Conservation (phyloP, 2,113 vertebrate species). For the Acanthochromis polyacanthus region DNA sequence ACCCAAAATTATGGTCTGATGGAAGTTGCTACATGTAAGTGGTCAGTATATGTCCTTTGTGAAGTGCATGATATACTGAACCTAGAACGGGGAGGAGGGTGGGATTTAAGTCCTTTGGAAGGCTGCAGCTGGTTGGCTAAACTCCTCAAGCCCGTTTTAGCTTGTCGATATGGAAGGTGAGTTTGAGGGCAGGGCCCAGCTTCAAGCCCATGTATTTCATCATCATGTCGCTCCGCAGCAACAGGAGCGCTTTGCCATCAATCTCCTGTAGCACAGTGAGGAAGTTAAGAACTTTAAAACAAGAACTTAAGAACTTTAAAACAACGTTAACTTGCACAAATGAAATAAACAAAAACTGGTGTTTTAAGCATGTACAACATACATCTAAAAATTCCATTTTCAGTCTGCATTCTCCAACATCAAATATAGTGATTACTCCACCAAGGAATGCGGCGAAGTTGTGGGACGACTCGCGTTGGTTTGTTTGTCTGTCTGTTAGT, state of each 20-base stretch:
- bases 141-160: constrained; percentile 93
- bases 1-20: constrained; percentile 46
- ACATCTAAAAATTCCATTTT: too few species aligned
- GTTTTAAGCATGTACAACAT: too few species aligned
- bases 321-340: constrained; percentile 1
- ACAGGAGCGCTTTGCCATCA: constrained; percentile 92
- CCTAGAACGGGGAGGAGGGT: constrained; percentile 39
- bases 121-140: constrained; percentile 11
- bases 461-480: too few species aligned
- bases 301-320: background rate
- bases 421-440: too few species aligned
- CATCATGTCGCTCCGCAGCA: constrained; percentile 94
- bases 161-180: constrained; percentile 97
- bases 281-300: background rate
- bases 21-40: constrained; percentile 69
- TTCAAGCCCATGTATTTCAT: constrained; percentile 99
- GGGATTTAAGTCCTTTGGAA: constrained; percentile 61
- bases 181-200: constrained; percentile 96
- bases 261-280: constrained; percentile 87
- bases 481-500: too few species aligned
- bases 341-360: background rate
- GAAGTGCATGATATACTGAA: constrained; percentile 71
- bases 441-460: too few species aligned
- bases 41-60: constrained; percentile 57
- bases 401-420: too few species aligned